These are phyloP conservation scores for Dendrolimus pini DNA, from an alignment of 2,888 invertebrate genomes.

Conservation along the genomic window DNA sequence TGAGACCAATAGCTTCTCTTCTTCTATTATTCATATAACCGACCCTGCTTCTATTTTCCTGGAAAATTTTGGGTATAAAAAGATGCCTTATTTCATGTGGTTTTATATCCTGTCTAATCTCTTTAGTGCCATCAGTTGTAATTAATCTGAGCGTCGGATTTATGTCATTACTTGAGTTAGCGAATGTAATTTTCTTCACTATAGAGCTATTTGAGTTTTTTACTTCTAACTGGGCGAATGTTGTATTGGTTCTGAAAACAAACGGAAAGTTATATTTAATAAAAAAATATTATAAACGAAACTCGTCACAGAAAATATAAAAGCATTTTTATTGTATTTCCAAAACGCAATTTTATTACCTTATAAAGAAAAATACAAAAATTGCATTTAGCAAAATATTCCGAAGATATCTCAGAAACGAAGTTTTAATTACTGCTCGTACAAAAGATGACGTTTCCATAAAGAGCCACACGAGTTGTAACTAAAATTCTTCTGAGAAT, in stretches of 20 bases:
- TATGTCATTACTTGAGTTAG: conserved; percentile 56
- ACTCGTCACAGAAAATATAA: no score
- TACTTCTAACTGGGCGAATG: conserved; percentile 65
- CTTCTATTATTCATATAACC: conserved; percentile 60
- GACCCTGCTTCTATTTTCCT: conserved; percentile 56
- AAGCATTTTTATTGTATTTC: no score
- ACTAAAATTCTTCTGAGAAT: no score
- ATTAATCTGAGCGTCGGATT: conserved; percentile 46
- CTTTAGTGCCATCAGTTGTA: conserved; percentile 55
- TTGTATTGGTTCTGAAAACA: conserved; percentile 62
- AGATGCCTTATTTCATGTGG: conserved; percentile 64
- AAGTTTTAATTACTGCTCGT: no score
- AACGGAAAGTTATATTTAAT: conserved; percentile 7
- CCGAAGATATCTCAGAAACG: no score
- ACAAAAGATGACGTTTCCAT: no score
- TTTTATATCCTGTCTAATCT: conserved; percentile 57
- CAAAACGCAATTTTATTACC: no score
- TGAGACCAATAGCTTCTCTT: conserved; percentile 34
- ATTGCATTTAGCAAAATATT: no score
- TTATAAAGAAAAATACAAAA: no score
- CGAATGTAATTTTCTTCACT: conserved; percentile 57
- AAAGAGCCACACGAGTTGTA: no score
- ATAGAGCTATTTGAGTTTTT: conserved; percentile 54
- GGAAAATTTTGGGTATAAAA: conserved; percentile 56
- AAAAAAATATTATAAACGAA: neutral